Conservation (phyloP, 2,888 invertebrate species). For the Cantharis rufa region DNA sequence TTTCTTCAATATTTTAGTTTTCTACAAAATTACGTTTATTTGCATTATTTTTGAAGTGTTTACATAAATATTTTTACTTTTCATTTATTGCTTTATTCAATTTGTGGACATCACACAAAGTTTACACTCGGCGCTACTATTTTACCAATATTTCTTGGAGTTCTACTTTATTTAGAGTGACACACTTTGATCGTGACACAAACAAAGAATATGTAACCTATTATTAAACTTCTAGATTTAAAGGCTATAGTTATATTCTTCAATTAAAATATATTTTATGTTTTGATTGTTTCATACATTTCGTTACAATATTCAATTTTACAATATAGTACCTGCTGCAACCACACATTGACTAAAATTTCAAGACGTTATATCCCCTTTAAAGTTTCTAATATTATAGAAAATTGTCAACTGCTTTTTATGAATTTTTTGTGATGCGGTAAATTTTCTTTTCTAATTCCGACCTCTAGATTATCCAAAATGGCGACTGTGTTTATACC, state of each 20-base stretch:
- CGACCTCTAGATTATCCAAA: not conserved
- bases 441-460: not conserved
- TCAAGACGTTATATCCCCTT: not conserved
- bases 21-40: too few relatives aligned
- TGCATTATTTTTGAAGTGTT: not conserved
- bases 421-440: not conserved
- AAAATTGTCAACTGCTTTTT: not conserved
- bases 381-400: not conserved
- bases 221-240: not conserved
- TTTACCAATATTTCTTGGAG: not conserved
- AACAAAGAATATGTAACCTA: not conserved
- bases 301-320: not conserved
- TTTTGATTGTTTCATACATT: too few relatives aligned
- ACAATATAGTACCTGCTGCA: not conserved
- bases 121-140: not conserved
- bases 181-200: not conserved
- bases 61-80: too few relatives aligned
- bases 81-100: not conserved
- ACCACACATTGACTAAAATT: not conserved
- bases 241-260: too few relatives aligned
- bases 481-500: not conserved
- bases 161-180: not conserved
- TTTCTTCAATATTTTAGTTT: too few relatives aligned
- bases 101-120: not conserved
- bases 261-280: not conserved